These are phyloP conservation scores for Cygnus buccinator DNA, from an alignment of 2,113 vertebrate species.

Conservation along the genomic window DNA sequence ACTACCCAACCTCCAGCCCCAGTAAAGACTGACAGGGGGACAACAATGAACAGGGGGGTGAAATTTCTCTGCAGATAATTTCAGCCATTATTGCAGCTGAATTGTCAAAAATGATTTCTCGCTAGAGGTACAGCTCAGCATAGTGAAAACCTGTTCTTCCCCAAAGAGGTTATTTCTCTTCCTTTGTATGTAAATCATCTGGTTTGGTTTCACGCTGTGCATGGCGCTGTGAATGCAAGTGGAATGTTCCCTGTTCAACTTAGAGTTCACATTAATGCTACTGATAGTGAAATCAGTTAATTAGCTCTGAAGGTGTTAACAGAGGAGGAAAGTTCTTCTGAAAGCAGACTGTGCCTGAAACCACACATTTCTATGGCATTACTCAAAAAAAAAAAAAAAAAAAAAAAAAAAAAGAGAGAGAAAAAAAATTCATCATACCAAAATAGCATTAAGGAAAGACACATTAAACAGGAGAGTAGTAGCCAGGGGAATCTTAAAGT, in stretches of 20 bases:
- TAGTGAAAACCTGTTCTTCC: background rate
- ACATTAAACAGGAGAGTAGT: conserved; percentile 53
- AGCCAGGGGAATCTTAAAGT: conserved; percentile 52
- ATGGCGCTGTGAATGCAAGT: background rate
- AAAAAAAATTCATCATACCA: background rate
- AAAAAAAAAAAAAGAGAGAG: background rate
- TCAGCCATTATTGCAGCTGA: background rate
- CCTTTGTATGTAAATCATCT: background rate
- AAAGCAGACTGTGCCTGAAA: background rate
- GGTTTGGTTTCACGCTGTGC: background rate
- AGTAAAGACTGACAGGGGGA: background rate
- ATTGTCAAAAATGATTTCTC: background rate
- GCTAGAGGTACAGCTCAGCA: background rate
- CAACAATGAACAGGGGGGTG: accelerated
- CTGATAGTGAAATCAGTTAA: background rate
- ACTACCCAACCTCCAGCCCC: background rate
- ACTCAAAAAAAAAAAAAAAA: background rate
- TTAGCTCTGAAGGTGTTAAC: background rate
- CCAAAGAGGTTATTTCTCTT: background rate
- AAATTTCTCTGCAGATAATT: background rate
- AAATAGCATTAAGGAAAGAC: conserved; percentile 38
- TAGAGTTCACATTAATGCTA: background rate
- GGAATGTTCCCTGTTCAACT: background rate
- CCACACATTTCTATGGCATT: background rate
- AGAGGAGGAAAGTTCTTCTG: background rate